Base-by-base conservation (phyloP, 2,888 invertebrate species). In the Calameuta idolon region DNA sequence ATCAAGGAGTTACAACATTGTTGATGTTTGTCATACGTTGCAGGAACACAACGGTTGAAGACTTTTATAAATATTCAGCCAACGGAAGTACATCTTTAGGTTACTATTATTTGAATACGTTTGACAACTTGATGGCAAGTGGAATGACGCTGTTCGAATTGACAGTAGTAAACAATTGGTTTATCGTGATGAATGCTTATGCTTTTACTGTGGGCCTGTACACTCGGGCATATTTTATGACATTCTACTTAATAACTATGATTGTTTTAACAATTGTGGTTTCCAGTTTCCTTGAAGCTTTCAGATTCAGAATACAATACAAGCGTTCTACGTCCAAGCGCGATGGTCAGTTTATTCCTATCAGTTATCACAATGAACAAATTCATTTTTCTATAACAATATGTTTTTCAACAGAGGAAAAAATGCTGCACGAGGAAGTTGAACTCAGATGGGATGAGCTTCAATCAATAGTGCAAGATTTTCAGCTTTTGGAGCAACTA, bases 121-220 rank as follows among this genome's bases (percentile, higher is more conserved):
- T 97, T 92, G 94, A 95, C 88, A 95, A 97, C 92, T 92, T 97
- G 23, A 92, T 96, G 80, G 94, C 94, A 11, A 96, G 96, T 87
- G 95, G 95, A 74, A 96, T 97, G 82, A 97, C 97, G 0, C 92
- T 98, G 83, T 98, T 97, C 92, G 97, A 97, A 92, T 92, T 97
- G 85, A 97, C 97, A 0, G 97, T 97, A 15, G 97, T 97, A 79
- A 98, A 97, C 91, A 97, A 97, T 92, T 98, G 98, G 98, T 97
- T 97, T 87, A 96, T 97, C 79, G 94, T 97, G 34, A 98, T 98
- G 98, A 96, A 97, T 89, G 97, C 96, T 1, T 96, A 95, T 89
- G 95, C 96, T 1, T 93, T 94, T 0, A 95, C 95, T 31, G 94
- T 94, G 0, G 94, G 94, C 75, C 93, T 95, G 87, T 96, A 95